Base-by-base conservation (phyloP, 2,113 vertebrate species). In the Eulemur rufifrons region DNA sequence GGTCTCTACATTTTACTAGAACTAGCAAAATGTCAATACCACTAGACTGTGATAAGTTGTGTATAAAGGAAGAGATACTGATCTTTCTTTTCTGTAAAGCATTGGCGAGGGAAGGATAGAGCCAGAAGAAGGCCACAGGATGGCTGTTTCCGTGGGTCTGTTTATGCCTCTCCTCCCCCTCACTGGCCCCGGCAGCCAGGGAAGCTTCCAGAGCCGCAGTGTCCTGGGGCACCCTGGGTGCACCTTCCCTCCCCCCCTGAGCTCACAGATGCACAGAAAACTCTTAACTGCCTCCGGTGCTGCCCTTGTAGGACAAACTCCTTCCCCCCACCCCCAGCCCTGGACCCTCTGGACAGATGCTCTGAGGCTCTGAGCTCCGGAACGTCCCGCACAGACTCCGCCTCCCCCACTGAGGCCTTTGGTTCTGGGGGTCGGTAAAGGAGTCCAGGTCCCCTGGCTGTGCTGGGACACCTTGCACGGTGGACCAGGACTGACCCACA, bases 281-380 rank as follows among this genome's bases (percentile, higher is more conserved):
- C 15, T 2, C 71, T 17, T 29, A 27, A 0, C 14, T 25, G 0
- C 25, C 71, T 45, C 39, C 7, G 3, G 0, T 2, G 12, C 71
- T 17, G 39, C 8, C 39, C 42, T 74, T 15, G 27, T 39, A 74
- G 13, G 29, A 12, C 27, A 25, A 29, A 9, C 7, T 25, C 21
- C 12, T 39, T n/a, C 8, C n/a, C 66, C 20, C 25, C 25, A 0
- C 23, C 23, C 23, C 9, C 15, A 8, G 25, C 25, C 25, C 71
- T 8, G 25, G 42, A 15, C 13, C 42, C 42, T 1, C 21, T 74
- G 13, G 27, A 47, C 1, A 29, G 37, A 42, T 29, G 61, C 27
- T 63, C 56, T 2, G 56, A 56, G 4, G 68, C 68, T 39, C 68
- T 71, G 37, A 12, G 69, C 37, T 39, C 69, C 25, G 25, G 39